phyloP scores from a whole-genome alignment of 2,888 invertebrate species.

The Nemoura dubitans region DNA sequence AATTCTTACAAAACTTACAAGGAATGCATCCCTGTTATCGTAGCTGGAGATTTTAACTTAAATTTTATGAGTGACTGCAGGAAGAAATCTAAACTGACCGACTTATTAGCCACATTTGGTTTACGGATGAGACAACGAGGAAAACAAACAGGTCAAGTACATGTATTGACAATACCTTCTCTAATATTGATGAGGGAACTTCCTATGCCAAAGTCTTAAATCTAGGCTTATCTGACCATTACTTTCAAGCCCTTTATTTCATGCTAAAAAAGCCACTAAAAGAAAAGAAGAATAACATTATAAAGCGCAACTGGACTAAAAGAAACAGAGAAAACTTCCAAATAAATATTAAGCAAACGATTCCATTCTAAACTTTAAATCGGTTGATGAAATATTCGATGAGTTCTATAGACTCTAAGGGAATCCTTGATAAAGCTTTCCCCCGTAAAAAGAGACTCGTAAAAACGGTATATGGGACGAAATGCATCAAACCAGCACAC shows the following conservation, averaged over 20 bases:
- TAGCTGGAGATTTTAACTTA: neutral
- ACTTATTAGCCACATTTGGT: too few relatives aligned
- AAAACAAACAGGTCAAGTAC: neutral
- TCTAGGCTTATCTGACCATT: neutral
- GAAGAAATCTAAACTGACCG: neutral
- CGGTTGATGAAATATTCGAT: too few relatives aligned
- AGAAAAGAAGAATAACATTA: neutral
- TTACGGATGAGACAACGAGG: neutral
- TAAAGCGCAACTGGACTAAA: neutral
- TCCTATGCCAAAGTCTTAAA: neutral
- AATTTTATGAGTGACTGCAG: neutral
- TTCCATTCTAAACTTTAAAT: too few relatives aligned
- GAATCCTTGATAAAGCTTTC: too few relatives aligned
- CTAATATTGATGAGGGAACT: neutral
- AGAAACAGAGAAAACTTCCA: neutral
- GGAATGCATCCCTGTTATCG: neutral
- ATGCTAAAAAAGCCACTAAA: neutral
- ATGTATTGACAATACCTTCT: neutral
- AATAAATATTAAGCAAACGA: neutral
- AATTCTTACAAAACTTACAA: neutral
- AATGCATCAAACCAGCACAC: too few relatives aligned
- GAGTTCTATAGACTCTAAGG: too few relatives aligned
- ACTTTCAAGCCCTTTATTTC: neutral
- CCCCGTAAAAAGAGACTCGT: too few relatives aligned
- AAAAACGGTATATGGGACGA: too few relatives aligned